Evolutionary conservation across 2,797 vertebrate genomes (phyloP).

Genomic region (Pyrrhura leucotis): DNA sequence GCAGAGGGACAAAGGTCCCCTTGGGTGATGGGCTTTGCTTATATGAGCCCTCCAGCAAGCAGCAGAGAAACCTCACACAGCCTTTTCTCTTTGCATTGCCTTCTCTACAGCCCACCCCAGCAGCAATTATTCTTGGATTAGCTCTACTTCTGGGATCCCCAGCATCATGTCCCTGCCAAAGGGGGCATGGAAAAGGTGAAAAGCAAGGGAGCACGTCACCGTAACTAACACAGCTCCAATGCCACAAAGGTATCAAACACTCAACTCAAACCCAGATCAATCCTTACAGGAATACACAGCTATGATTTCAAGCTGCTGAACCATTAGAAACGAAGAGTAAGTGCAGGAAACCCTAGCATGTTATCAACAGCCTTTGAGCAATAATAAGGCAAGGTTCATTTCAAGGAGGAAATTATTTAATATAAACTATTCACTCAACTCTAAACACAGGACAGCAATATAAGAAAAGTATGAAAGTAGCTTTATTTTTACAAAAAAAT

Average conservation of each 20-base stretch:
- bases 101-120: neutral
- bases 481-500: constrained; percentile 1
- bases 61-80: neutral
- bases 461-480: constrained; percentile 7
- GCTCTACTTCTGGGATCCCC: neutral
- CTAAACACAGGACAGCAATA: neutral
- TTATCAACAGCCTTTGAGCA: constrained; percentile 11
- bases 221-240: neutral
- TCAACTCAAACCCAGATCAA: neutral
- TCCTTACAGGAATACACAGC: neutral
- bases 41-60: accelerated
- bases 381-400: constrained; percentile 42
- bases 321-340: neutral
- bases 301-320: neutral
- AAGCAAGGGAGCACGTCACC: neutral
- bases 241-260: neutral
- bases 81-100: neutral
- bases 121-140: neutral
- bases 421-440: constrained; percentile 34
- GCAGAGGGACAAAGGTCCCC: neutral
- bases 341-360: neutral
- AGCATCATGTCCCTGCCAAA: accelerated
- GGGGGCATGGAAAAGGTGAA: neutral
- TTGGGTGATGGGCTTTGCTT: neutral
- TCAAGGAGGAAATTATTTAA: constrained; percentile 48